Conservation (phyloP, 2,888 invertebrate genomes). For the Diogma glabrata region DNA sequence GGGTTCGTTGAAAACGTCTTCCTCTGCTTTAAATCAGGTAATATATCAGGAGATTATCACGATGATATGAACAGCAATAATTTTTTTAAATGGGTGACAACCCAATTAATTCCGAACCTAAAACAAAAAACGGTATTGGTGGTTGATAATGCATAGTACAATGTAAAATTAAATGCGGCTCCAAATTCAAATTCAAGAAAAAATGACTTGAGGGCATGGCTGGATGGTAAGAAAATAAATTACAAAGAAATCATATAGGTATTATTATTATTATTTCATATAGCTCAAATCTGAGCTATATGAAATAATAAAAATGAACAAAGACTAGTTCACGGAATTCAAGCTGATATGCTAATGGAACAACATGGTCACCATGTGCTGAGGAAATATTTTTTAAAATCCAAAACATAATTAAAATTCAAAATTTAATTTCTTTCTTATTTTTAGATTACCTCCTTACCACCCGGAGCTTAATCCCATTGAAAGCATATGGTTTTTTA, state of each 20-base stretch:
- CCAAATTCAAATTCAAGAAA: background rate
- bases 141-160: background rate
- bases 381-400: background rate
- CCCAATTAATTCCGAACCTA: background rate
- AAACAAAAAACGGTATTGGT: background rate
- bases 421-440: too few relatives aligned
- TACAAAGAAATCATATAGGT: too few relatives aligned
- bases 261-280: too few relatives aligned
- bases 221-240: background rate
- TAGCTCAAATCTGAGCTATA: too few relatives aligned
- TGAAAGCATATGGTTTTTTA: too few relatives aligned
- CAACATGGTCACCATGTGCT: background rate
- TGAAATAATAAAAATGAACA: too few relatives aligned
- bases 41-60: background rate
- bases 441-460: background rate
- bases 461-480: background rate
- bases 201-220: background rate
- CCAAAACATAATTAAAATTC: too few relatives aligned
- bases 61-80: background rate
- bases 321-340: background rate
- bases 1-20: background rate
- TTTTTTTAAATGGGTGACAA: background rate
- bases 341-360: background rate
- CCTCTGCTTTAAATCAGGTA: background rate
- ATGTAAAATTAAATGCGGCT: background rate